Conservation (phyloP, 2,888 invertebrate genomes). For the Chaetogeoica ovagalla region DNA sequence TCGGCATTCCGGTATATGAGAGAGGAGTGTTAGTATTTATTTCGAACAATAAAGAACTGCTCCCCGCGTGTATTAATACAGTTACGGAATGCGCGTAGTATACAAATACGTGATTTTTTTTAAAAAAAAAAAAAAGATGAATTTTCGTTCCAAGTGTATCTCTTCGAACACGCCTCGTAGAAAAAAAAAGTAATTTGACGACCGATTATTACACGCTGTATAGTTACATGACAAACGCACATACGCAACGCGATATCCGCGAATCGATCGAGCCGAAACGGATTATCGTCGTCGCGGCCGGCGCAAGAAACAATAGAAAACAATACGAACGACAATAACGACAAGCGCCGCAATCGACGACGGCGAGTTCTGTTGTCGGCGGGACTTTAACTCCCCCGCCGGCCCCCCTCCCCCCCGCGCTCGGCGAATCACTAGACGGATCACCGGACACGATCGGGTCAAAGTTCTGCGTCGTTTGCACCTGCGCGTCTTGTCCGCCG, state of each 20-base stretch:
- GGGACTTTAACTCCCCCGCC: slow-evolving; percentile 21
- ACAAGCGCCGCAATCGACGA: too few relatives aligned
- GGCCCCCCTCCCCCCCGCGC: too few relatives aligned
- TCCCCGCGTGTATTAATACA: too few relatives aligned
- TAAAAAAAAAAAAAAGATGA: too few relatives aligned
- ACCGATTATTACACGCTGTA: background rate
- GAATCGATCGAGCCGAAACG: slow-evolving; percentile 1
- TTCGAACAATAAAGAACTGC: too few relatives aligned
- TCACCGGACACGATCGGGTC: slow-evolving; percentile 46
- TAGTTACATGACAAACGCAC: background rate
- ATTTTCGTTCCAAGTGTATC: too few relatives aligned
- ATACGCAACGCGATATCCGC: background rate
- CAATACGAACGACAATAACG: background rate
- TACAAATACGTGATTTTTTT: too few relatives aligned
- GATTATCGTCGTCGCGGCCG: background rate
- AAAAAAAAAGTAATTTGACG: too few relatives aligned
- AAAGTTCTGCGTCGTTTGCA: slow-evolving; percentile 16
- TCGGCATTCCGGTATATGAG: too few relatives aligned
- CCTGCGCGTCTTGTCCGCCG: background rate
- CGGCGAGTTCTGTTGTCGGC: background rate
- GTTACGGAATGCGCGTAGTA: too few relatives aligned
- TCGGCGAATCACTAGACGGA: slow-evolving; percentile 30
- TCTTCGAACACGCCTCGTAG: too few relatives aligned
- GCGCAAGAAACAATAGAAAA: background rate
- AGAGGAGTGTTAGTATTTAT: too few relatives aligned